These are phyloP conservation scores for Gouania willdenowi DNA, from an alignment of 2,797 vertebrate species.

Conservation along the genomic window DNA sequence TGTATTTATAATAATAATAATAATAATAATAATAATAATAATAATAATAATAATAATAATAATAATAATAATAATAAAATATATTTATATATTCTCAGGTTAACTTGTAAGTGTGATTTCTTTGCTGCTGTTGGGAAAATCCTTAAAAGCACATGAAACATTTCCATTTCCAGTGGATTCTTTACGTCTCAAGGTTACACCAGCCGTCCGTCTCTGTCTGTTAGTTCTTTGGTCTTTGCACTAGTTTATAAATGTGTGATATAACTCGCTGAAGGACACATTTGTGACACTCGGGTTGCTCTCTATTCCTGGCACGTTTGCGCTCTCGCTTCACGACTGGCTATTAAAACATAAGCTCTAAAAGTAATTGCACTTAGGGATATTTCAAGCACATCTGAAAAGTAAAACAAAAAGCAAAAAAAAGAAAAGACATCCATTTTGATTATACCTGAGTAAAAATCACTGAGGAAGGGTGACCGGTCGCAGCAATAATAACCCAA, in stretches of 20 bases:
- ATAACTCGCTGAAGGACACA: constrained; percentile 53
- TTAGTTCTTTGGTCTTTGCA: no score
- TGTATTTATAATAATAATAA: no score
- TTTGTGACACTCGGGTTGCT: constrained; percentile 41
- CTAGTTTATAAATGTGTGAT: constrained; percentile 19
- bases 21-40: no score
- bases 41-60: no score
- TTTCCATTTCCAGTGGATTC: no score
- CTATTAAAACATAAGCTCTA: constrained; percentile 70
- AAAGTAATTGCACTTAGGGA: constrained; percentile 67
- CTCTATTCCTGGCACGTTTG: constrained; percentile 44
- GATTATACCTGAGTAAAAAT: constrained; percentile 70
- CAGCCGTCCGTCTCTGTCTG: no score
- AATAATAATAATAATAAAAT: no score
- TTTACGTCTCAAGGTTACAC: no score
- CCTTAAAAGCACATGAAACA: no score
- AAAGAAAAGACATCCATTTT: constrained; percentile 51
- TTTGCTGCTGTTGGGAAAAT: no score
- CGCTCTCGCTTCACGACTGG: constrained; percentile 44
- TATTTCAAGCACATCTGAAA: constrained; percentile 54
- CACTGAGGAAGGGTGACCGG: constrained; percentile 59
- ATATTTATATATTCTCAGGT: no score
- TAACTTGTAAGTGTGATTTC: no score
- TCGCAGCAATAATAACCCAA: constrained; percentile 66
- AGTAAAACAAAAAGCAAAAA: constrained; percentile 1